These are phyloP conservation scores for Ctenochaetus hawaiiensis DNA, from an alignment of 2,797 vertebrate species.

Conservation along the genomic window DNA sequence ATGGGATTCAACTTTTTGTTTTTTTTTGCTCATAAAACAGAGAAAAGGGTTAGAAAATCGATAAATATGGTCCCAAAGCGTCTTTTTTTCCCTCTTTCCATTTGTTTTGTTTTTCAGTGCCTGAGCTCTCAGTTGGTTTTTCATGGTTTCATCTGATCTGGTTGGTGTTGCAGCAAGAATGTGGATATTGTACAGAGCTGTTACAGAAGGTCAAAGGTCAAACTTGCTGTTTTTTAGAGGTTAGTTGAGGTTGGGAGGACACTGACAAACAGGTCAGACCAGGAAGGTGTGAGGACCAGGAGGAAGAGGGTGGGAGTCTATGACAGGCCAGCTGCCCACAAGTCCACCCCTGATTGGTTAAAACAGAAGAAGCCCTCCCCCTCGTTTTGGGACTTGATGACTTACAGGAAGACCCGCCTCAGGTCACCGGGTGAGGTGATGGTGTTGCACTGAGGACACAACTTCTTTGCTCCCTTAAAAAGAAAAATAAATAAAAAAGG, in stretches of 20 bases:
- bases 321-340: slow-evolving; percentile 81
- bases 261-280: slow-evolving; percentile 30
- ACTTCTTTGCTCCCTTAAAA: slow-evolving; percentile 88
- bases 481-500: background rate
- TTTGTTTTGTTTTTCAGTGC: slow-evolving; percentile 53
- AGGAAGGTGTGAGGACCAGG: slow-evolving; percentile 17
- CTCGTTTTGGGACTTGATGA: background rate
- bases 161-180: slow-evolving; percentile 45
- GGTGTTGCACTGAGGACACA: slow-evolving; percentile 91
- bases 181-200: slow-evolving; percentile 42
- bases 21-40: slow-evolving; percentile 57
- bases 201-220: slow-evolving; percentile 56
- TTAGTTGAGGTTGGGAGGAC: slow-evolving; percentile 39
- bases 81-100: slow-evolving; percentile 21
- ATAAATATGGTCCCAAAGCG: slow-evolving; percentile 74
- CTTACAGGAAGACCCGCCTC: slow-evolving; percentile 88
- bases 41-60: slow-evolving; percentile 72
- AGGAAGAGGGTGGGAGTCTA: slow-evolving; percentile 47
- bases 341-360: slow-evolving; percentile 64
- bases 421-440: slow-evolving; percentile 90
- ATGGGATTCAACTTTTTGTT: slow-evolving; percentile 50
- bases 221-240: slow-evolving; percentile 21
- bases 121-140: slow-evolving; percentile 63
- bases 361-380: slow-evolving; percentile 48
- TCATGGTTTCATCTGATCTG: slow-evolving; percentile 31